Evolutionary conservation across 2,113 vertebrate genomes (phyloP), one percentile per base, ranked within the genome.

Genomic region (Rynchops niger): DNA sequence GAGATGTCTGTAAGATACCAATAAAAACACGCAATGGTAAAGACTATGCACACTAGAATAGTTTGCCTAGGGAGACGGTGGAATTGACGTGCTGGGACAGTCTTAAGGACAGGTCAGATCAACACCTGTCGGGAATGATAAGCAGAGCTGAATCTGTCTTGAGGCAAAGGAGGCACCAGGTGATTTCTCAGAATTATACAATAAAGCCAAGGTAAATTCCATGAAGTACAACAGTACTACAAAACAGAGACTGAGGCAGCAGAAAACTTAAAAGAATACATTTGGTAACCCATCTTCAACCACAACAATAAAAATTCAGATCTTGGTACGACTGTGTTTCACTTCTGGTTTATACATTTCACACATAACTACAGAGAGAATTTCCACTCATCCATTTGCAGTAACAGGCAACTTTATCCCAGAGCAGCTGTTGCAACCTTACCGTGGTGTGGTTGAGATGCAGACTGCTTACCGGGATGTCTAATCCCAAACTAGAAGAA

Each of bases 71-170:
- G 69, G 65, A 95, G 42, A 70, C 1, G 3, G 67, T 45, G 34
- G 62, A 93, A 86, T 77, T 65, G 77, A 88, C 71, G 70, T 32
- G 88, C 42, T 83, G 59, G 50, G 45, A 92, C 81, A 88, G n/a
- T 66, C 82, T 66, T 88, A 92, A 90, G 40, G 42, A 81, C 91
- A 94, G n/a, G 76, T 76, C 82, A 86, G 67, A 94, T 83, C 63
- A 96, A 47, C 59, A 26, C 74, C 62, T 89, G 63, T 42, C 34
- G 42, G 55, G 52, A 65, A 45, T 21, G 47, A 86, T 89, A 81
- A 74, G n/a, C 45, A 83, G 25, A 73, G 29, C 15, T 83, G 36
- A 77, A 88, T 23, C 9, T 86, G 14, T 66, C 88, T 62, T 53
- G 45, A 12, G 72, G 86, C 82, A 81, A 66, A 81, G 69, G 72